Conservation (phyloP, 2,888 invertebrate genomes). For the Candidula unifasciata region DNA sequence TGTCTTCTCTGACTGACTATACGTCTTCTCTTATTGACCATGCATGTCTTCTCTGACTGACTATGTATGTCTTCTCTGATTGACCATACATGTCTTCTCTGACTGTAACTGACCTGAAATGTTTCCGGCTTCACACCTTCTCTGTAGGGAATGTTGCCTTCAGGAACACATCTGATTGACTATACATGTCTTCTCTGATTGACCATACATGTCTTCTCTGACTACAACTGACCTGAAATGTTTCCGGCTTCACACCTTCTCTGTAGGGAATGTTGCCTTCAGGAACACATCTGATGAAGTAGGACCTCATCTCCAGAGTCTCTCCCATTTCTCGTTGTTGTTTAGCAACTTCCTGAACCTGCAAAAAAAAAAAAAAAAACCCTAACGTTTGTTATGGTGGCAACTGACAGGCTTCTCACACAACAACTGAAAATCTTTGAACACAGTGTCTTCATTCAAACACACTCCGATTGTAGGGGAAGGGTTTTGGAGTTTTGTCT, state of each 20-base stretch:
- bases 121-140: slow-evolving; percentile 91
- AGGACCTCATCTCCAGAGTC: slow-evolving; percentile 63
- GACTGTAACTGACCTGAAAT: slow-evolving; percentile 79
- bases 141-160: slow-evolving; percentile 81
- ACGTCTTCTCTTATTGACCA: too few species aligned
- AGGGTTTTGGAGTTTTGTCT: too few species aligned
- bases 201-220: neutral
- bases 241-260: slow-evolving; percentile 89
- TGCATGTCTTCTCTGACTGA: too few species aligned
- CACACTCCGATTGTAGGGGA: too few species aligned
- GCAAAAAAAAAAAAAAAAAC: neutral
- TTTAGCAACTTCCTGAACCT: slow-evolving; percentile 51
- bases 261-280: slow-evolving; percentile 81
- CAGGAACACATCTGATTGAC: slow-evolving; percentile 65
- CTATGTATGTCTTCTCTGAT: too few species aligned
- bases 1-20: too few species aligned
- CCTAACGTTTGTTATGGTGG: too few species aligned
- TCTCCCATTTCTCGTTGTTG: slow-evolving; percentile 42
- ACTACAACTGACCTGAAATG: slow-evolving; percentile 80
- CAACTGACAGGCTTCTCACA: too few species aligned
- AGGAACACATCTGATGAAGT: slow-evolving; percentile 67
- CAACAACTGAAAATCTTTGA: too few species aligned
- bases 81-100: neutral
- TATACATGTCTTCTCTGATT: too few species aligned
- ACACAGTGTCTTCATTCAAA: too few species aligned